phyloP scores from a whole-genome alignment of 2,888 invertebrate species.

The Rhagophthalmus giganteus region DNA sequence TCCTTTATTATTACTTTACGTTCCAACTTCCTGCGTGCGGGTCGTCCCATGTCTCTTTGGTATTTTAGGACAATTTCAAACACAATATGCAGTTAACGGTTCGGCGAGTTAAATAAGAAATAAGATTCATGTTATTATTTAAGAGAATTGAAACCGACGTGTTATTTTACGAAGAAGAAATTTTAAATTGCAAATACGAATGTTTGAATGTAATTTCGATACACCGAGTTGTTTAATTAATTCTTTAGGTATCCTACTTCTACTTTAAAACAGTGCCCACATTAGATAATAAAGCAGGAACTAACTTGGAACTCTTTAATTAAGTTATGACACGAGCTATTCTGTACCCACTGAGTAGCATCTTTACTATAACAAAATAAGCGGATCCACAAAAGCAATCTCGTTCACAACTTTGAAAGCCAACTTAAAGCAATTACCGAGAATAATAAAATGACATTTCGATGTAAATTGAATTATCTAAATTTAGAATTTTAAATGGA shows the following conservation, averaged over 20 bases:
- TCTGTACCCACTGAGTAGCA: constrained; percentile 14
- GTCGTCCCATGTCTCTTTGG: background rate
- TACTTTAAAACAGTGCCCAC: too few relatives aligned
- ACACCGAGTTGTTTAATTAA: too few relatives aligned
- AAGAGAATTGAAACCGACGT: too few relatives aligned
- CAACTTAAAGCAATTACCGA: constrained; percentile 13
- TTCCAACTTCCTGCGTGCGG: constrained; percentile 7
- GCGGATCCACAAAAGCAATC: constrained; percentile 7
- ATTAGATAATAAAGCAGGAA: too few relatives aligned
- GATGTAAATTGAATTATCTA: background rate
- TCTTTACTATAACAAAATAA: constrained; percentile 14
- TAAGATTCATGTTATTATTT: too few relatives aligned
- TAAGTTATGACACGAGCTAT: constrained; percentile 13
- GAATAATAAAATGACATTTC: constrained; percentile 8
- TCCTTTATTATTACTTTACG: constrained; percentile 22
- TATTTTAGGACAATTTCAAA: background rate
- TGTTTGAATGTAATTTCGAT: too few relatives aligned
- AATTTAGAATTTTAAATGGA: background rate
- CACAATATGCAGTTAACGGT: too few relatives aligned
- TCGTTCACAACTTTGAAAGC: constrained; percentile 9
- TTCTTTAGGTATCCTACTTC: too few relatives aligned
- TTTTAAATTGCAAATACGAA: too few relatives aligned
- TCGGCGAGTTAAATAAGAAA: too few relatives aligned
- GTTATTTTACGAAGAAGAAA: too few relatives aligned
- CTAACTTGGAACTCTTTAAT: constrained; percentile 23